Evolutionary conservation across 2,888 invertebrate genomes (phyloP).

Genomic region (Argyresthia goedartella): DNA sequence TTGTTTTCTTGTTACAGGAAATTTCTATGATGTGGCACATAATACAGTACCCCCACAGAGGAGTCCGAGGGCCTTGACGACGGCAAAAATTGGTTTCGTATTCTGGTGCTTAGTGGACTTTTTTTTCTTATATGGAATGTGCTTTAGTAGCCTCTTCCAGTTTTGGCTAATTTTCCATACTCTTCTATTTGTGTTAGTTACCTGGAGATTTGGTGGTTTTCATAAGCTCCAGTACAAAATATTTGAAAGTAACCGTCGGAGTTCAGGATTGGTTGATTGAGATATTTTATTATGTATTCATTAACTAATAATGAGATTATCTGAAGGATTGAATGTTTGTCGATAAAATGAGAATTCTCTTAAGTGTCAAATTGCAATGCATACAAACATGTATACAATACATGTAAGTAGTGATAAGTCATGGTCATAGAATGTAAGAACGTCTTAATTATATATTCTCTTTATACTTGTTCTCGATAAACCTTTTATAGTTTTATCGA

Average conservation of each 20-base stretch:
- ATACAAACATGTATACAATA: too few relatives aligned
- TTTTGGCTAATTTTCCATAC: conserved; percentile 69
- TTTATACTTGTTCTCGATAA: too few relatives aligned
- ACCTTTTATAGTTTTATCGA: background rate
- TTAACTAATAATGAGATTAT: background rate
- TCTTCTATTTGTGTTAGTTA: conserved; percentile 63
- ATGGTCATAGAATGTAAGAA: too few relatives aligned
- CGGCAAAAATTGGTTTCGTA: conserved; percentile 60
- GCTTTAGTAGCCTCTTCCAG: conserved; percentile 51
- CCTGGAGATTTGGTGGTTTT: conserved; percentile 70
- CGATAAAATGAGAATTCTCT: conserved; percentile 32
- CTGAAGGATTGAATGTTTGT: background rate
- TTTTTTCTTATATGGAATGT: conserved; percentile 51
- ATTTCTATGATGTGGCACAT: conserved; percentile 33
- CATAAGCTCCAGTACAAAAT: conserved; percentile 71
- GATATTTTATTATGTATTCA: background rate
- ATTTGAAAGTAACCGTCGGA: conserved; percentile 20
- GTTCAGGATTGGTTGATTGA: background rate
- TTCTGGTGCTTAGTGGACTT: conserved; percentile 76
- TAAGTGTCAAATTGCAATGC: conserved; percentile 29
- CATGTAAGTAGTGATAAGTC: too few relatives aligned
- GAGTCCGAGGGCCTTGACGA: conserved; percentile 29
- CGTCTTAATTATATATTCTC: background rate
- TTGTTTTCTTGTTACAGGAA: conserved; percentile 38
- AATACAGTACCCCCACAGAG: conserved; percentile 30